phyloP scores from a whole-genome alignment of 2,888 invertebrate species.

The Eristalinus sepulchralis region DNA sequence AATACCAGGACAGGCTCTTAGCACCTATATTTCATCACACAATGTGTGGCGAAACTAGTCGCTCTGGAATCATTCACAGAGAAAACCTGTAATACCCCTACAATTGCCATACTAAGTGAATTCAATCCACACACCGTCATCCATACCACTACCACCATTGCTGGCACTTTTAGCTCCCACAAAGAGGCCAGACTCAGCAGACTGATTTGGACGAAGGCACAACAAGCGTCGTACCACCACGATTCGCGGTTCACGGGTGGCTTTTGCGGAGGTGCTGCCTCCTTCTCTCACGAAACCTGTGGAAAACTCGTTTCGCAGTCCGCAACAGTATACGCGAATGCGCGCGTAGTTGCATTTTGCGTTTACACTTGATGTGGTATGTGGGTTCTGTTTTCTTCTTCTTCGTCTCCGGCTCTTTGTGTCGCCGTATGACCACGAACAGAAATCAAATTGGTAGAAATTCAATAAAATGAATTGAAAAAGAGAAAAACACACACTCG shows the following conservation, averaged over 20 bases:
- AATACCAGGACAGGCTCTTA: constrained; percentile 64
- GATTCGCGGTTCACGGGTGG: constrained; percentile 15
- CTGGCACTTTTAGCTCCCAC: background rate
- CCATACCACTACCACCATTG: constrained; percentile 26
- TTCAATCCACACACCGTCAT: constrained; percentile 34
- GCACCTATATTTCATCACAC: constrained; percentile 67
- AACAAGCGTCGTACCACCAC: constrained; percentile 8
- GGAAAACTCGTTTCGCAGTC: constrained; percentile 38
- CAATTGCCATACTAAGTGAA: constrained; percentile 59
- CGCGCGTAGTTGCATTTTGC: constrained; percentile 61
- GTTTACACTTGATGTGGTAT: constrained; percentile 69
- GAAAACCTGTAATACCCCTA: constrained; percentile 63
- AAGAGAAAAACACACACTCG: constrained; percentile 2
- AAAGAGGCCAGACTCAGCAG: constrained; percentile 9
- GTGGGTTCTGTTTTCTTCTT: constrained; percentile 65
- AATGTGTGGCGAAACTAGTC: constrained; percentile 67
- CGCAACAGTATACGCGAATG: constrained; percentile 8
- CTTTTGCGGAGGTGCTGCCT: constrained; percentile 40
- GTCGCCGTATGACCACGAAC: constrained; percentile 30
- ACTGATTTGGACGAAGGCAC: constrained; percentile 20
- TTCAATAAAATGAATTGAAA: constrained; percentile 37
- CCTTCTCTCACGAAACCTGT: background rate
- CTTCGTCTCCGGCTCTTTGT: constrained; percentile 13
- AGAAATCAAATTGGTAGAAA: constrained; percentile 51
- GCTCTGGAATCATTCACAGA: constrained; percentile 64